Base-by-base conservation (phyloP, 2,888 invertebrate species). In the Leptogaster cylindrica region DNA sequence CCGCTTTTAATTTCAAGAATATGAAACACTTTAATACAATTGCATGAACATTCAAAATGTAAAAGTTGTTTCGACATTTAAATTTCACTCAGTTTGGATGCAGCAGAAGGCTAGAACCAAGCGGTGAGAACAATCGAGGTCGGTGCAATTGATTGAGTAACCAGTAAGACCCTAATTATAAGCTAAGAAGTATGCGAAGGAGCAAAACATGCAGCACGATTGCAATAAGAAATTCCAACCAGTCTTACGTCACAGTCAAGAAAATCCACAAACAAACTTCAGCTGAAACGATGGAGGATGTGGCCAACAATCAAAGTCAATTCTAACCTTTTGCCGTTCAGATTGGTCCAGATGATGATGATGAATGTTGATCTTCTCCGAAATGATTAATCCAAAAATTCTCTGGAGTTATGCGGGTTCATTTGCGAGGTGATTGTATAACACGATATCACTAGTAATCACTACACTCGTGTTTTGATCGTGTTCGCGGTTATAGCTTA, bases 211-310 rank as follows among this genome's bases (percentile, higher is more conserved):
- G 61, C 18, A 44, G 7, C 8, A 27, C 25, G 16, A 61, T 28
- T 44, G 61, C 61, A 61, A 27, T 44, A 61, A 61, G 25, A 44
- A 61, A 61, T 61, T 61, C 28, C 44, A 41, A 23, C 44, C 23
- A 8, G 44, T 20, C 18, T n/a, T 61, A 61, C 18, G 61, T 61
- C 61, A 61, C 16, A 27, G 48, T 10, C 61, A 28, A 44, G 44
- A 61, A 39, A 61, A 61, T 27, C 61, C 44, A 61, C 61, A 44
- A 61, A 61, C 61, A 61, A 44, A 61, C 27, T 7, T 41, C 27
- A 27, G 31, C 14, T 16, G 18, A 7, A 61, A 18, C 41, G 18
- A n/a, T 25, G 28, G 5, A 28, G 27, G 31, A 61, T 16, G 18
- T 44, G 44, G 44, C 44, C 16, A 44, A 23, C 41, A 44, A 61